A percentile compares a stretch with the other conserved stretches of the same genome.
These are phyloP conservation scores for Hydrozoanthus tunicans DNA, from an alignment of 64 coral and sea anemone genomes.

Conservation along the genomic window DNA sequence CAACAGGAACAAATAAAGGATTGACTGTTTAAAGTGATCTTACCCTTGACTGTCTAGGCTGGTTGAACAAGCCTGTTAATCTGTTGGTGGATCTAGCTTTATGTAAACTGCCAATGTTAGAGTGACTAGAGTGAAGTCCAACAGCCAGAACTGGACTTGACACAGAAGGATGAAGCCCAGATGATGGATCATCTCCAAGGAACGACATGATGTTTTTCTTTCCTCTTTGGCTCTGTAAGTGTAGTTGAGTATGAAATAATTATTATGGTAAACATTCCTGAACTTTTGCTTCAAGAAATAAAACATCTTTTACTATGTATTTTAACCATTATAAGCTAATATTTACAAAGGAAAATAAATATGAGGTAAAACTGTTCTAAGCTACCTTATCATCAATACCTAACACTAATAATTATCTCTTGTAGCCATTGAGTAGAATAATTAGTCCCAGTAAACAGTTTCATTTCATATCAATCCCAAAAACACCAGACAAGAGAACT, in stretches of 20 bases:
- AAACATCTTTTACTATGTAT: too few species aligned
- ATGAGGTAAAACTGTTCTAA: too few species aligned
- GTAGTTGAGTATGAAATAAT: neutral
- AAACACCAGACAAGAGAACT: too few species aligned
- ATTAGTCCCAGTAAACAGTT: too few species aligned
- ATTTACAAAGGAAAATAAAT: too few species aligned
- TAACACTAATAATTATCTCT: too few species aligned
- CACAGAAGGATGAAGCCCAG: conserved; percentile 14
- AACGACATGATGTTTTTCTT: conserved; percentile 86
- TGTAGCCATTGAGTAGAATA: too few species aligned
- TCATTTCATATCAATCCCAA: too few species aligned
- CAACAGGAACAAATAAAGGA: neutral
- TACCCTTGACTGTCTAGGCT: conserved; percentile 80
- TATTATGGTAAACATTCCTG: too few species aligned
- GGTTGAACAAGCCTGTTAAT: conserved; percentile 77
- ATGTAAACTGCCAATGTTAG: conserved; percentile 59
- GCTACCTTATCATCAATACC: too few species aligned
- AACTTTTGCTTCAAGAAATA: too few species aligned
- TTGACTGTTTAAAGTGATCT: neutral
- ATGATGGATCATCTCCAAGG: conserved; percentile 78
- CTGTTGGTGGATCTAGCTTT: conserved; percentile 75
- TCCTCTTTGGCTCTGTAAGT: conserved; percentile 76
- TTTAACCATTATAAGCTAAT: too few species aligned
- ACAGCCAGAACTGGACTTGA: conserved; percentile 70
- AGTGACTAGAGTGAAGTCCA: conserved; percentile 52